Evolutionary conservation across 2,797 vertebrate species (phyloP).

Genomic region (Allobates femoralis): DNA sequence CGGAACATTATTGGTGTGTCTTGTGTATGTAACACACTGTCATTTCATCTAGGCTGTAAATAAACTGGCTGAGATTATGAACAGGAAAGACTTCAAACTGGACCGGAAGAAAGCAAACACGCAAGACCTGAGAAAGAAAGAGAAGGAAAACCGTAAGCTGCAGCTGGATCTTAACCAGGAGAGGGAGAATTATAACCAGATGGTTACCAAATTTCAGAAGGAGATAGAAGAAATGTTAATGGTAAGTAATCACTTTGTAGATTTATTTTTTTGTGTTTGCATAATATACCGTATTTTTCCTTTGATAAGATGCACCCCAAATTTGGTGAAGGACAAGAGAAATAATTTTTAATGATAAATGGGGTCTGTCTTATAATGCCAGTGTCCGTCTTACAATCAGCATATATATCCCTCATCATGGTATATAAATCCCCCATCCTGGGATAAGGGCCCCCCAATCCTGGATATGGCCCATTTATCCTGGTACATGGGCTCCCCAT

Average conservation of each 20-base stretch:
- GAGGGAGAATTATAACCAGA: slow-evolving; percentile 97
- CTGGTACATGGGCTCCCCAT: too few relatives aligned
- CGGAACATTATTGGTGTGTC: not conserved
- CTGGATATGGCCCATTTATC: too few relatives aligned
- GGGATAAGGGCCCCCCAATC: too few relatives aligned
- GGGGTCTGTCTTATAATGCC: too few relatives aligned
- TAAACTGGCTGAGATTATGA: slow-evolving; percentile 99
- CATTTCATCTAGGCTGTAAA: slow-evolving; percentile 88
- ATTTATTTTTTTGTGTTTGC: not conserved
- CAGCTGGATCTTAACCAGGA: slow-evolving; percentile 97
- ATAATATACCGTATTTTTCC: not conserved
- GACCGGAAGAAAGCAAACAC: slow-evolving; percentile 96
- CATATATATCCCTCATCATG: too few relatives aligned
- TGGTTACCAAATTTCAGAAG: slow-evolving; percentile 96
- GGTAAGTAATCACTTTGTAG: slow-evolving; percentile 74
- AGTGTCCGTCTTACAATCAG: too few relatives aligned
- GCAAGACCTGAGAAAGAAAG: slow-evolving; percentile 96
- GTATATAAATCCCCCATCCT: too few relatives aligned
- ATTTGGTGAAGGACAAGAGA: too few relatives aligned
- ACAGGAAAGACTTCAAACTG: slow-evolving; percentile 98
- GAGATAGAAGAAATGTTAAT: slow-evolving; percentile 95
- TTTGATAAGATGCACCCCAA: too few relatives aligned
- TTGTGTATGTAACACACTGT: not conserved
- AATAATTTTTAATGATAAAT: too few relatives aligned
- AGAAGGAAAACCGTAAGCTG: slow-evolving; percentile 98